A percentile compares a stretch with the other conserved stretches of the same genome.
These are phyloP conservation scores for Psittacula derbiana DNA, from an alignment of 2,797 vertebrate genomes.

Conservation along the genomic window DNA sequence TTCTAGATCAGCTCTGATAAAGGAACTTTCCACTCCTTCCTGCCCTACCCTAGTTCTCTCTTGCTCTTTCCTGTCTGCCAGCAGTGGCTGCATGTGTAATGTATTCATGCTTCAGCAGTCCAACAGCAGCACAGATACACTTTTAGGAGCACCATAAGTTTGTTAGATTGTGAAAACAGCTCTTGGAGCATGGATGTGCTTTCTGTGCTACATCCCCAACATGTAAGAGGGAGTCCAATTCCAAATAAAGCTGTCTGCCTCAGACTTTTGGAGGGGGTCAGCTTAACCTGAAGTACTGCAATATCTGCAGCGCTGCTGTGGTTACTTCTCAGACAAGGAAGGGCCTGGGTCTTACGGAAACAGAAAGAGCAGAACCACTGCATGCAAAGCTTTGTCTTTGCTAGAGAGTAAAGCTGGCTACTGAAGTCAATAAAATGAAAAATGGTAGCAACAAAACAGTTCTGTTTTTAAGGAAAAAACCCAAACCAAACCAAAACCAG, in stretches of 20 bases:
- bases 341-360: not conserved
- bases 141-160: not conserved
- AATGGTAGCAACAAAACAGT: not conserved
- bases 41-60: not conserved
- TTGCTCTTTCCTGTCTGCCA: not conserved
- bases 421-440: not conserved
- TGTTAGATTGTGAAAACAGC: not conserved
- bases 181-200: not conserved
- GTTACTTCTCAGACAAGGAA: not conserved
- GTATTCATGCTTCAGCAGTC: not conserved
- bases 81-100: not conserved
- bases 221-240: not conserved
- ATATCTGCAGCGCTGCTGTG: accelerated
- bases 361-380: not conserved
- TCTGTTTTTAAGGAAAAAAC: not conserved
- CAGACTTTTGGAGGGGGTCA: not conserved
- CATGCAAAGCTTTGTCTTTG: not conserved
- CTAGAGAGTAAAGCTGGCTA: not conserved
- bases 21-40: not conserved
- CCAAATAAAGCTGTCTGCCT: not conserved
- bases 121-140: not conserved
- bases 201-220: not conserved
- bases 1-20: not conserved
- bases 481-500: not conserved
- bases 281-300: not conserved